These are phyloP conservation scores for Forbesichthys agassizii DNA, from an alignment of 2,113 vertebrate species.

Conservation along the genomic window DNA sequence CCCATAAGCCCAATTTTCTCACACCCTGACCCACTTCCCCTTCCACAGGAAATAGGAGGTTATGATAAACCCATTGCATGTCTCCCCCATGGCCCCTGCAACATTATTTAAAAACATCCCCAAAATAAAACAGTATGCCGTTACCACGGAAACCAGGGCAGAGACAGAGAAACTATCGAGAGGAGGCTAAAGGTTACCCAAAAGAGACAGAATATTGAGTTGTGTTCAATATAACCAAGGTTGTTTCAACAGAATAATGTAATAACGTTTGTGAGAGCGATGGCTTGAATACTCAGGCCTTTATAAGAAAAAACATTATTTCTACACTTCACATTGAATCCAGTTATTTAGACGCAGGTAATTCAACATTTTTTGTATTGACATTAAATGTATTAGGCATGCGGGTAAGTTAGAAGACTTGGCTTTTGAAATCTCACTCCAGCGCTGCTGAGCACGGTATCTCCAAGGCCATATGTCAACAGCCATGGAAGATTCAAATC, in stretches of 20 bases:
- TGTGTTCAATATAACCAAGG: neutral
- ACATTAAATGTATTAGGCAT: conserved; percentile 2
- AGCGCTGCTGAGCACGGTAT: conserved; percentile 31
- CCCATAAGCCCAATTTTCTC: neutral
- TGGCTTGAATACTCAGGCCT: conserved; percentile 11
- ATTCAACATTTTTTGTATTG: neutral
- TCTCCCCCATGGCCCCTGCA: neutral
- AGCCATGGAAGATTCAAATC: conserved; percentile 49
- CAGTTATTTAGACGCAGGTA: conserved; percentile 24
- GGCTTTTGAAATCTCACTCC: conserved; percentile 31
- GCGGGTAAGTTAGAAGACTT: conserved; percentile 42
- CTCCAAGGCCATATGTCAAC: conserved; percentile 49
- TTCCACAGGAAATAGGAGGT: conserved; percentile 2
- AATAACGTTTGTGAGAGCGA: neutral
- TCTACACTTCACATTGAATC: conserved; percentile 28
- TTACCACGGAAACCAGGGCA: conserved; percentile 52
- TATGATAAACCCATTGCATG: neutral
- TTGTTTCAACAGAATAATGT: conserved; percentile 9
- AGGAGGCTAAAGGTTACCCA: neutral
- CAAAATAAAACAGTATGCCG: conserved; percentile 12
- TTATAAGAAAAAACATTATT: conserved; percentile 31
- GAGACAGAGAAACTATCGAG: neutral
- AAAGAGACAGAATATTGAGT: conserved; percentile 25
- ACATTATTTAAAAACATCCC: conserved; percentile 19
- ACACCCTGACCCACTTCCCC: neutral